Evolutionary conservation across 2,113 vertebrate genomes (phyloP).

Genomic region (Lycaon pictus): DNA sequence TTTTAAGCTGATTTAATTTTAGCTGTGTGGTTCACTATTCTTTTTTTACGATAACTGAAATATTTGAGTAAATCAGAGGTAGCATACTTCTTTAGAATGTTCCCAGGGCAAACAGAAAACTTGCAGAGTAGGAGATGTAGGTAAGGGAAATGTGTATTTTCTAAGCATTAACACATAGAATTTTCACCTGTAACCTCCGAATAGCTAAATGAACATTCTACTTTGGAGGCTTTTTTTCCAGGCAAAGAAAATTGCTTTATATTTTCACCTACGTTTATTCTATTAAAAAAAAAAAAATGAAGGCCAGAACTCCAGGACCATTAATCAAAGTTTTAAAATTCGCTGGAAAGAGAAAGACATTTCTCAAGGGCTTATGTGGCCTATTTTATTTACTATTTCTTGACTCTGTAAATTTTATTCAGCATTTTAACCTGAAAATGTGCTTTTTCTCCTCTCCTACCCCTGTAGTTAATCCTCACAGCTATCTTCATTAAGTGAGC

Average conservation of each 20-base stretch:
- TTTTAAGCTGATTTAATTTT: constrained; percentile 72
- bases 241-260: constrained; percentile 41
- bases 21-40: neutral
- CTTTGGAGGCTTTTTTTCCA: constrained; percentile 8
- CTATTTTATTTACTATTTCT: constrained; percentile 22
- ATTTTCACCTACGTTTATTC: constrained; percentile 41
- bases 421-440: neutral
- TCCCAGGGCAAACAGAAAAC: neutral
- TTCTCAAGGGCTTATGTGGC: constrained; percentile 29
- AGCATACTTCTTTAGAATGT: constrained; percentile 31
- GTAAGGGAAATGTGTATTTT: neutral
- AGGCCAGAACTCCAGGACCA: neutral
- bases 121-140: neutral
- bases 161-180: constrained; percentile 11
- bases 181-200: constrained; percentile 36
- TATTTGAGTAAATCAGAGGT: constrained; percentile 8
- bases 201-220: neutral
- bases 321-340: constrained; percentile 10
- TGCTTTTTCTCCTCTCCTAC: neutral
- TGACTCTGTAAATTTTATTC: neutral
- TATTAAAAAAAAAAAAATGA: neutral
- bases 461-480: neutral
- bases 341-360: constrained; percentile 52
- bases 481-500: neutral
- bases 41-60: constrained; percentile 35